phyloP scores from a whole-genome alignment of 2,113 vertebrate species.

The Butorides virescens region DNA sequence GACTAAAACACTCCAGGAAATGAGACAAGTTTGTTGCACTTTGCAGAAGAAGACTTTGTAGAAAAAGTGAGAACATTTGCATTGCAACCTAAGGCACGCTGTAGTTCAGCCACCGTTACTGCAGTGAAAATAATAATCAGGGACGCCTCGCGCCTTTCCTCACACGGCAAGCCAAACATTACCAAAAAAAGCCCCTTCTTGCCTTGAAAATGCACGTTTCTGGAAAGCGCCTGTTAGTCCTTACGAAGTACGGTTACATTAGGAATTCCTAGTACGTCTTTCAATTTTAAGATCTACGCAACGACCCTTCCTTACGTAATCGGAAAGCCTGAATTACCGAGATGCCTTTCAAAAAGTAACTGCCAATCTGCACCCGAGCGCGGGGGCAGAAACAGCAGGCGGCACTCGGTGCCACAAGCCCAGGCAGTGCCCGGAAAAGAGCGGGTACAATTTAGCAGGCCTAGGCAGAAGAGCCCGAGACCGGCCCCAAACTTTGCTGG shows the following conservation, averaged over 20 bases:
- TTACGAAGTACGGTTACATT: not conserved
- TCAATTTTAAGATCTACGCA: accelerated
- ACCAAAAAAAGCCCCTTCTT: not conserved
- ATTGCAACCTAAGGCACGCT: not conserved
- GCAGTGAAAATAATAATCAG: not conserved
- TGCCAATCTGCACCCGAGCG: accelerated
- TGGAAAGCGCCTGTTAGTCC: not conserved
- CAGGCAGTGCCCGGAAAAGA: not conserved
- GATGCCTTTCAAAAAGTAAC: not conserved
- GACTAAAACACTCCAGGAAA: not conserved
- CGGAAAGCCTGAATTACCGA: not conserved
- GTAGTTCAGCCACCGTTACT: not conserved
- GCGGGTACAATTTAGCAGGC: accelerated
- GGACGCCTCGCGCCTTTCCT: not conserved
- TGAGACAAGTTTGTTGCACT: not conserved
- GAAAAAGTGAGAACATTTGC: not conserved
- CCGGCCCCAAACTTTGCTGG: not conserved
- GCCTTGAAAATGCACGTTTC: not conserved
- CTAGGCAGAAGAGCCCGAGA: not conserved
- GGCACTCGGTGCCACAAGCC: accelerated
- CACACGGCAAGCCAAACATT: not conserved
- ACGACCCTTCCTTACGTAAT: no score
- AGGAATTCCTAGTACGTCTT: not conserved
- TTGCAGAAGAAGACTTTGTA: not conserved
- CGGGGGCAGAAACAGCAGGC: accelerated